Percentiles rank a stretch among this genome's conserved stretches.
Conservation (phyloP, 2,113 vertebrate species). For the Taxidea taxus region DNA sequence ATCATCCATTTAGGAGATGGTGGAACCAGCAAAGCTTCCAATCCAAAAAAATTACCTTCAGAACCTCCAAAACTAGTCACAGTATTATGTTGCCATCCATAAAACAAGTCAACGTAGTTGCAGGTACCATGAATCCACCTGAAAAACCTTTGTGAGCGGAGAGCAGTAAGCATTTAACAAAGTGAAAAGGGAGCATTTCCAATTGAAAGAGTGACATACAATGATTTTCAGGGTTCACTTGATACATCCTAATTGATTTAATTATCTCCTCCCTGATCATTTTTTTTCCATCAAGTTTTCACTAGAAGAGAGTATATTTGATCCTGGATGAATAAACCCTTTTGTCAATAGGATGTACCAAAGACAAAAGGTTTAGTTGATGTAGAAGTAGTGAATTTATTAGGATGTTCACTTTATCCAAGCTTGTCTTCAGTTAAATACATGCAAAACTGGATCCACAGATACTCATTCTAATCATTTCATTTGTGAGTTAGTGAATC, state of each 20-base stretch:
- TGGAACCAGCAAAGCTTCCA: background rate
- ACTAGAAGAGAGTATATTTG: background rate
- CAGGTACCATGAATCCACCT: background rate
- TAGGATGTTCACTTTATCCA: background rate
- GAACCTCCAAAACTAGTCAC: background rate
- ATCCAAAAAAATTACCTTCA: background rate
- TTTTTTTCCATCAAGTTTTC: conserved; percentile 41
- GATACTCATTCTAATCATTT: background rate
- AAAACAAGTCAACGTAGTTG: background rate
- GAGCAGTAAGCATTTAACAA: background rate
- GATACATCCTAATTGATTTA: conserved; percentile 17
- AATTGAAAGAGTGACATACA: conserved; percentile 25
- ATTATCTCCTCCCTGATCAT: conserved; percentile 47
- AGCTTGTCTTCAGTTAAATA: background rate
- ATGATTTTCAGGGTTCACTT: conserved; percentile 47
- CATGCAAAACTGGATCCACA: background rate
- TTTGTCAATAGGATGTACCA: background rate
- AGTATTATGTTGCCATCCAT: background rate
- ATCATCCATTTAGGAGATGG: background rate
- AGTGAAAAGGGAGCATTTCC: background rate
- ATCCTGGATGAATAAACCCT: background rate
- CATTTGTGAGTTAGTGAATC: background rate
- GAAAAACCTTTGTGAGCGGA: background rate
- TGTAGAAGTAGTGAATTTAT: background rate
- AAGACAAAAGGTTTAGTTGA: background rate